Conservation (phyloP, 2,888 invertebrate genomes). For the Standfussiana lucernea region DNA sequence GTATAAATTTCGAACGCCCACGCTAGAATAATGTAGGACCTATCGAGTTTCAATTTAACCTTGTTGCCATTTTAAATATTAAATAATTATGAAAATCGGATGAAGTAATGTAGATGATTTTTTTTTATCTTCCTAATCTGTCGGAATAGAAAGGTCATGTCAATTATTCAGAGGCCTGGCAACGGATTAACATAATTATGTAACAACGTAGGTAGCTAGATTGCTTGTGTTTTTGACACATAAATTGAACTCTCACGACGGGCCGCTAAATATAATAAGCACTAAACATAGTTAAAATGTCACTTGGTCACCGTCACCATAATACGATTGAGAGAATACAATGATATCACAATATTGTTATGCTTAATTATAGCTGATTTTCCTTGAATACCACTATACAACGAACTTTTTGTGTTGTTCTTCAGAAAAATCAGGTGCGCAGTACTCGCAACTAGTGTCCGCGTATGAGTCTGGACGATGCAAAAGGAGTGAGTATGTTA, state of each 20-base stretch:
- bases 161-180: constrained; percentile 54
- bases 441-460: not conserved
- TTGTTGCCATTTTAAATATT: constrained; percentile 21
- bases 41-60: constrained; percentile 30
- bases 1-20: constrained; percentile 8
- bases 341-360: not conserved
- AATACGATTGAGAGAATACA: constrained; percentile 4
- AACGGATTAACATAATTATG: constrained; percentile 37
- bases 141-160: constrained; percentile 30
- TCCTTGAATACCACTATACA: not conserved
- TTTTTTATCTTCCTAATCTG: constrained; percentile 32
- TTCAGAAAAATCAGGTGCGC: not conserved
- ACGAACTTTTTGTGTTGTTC: not conserved
- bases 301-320: not conserved
- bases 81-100: constrained; percentile 50
- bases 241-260: not conserved
- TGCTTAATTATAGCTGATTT: not conserved
- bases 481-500: not conserved
- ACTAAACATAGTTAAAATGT: constrained; percentile 27
- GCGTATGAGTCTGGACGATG: not conserved
- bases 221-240: not conserved
- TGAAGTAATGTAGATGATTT: constrained; percentile 36
- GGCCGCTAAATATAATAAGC: constrained; percentile 18
- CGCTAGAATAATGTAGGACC: constrained; percentile 8
- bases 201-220: not conserved